Conservation (phyloP, 2,113 vertebrate species). For the Catharus fuscescens region DNA sequence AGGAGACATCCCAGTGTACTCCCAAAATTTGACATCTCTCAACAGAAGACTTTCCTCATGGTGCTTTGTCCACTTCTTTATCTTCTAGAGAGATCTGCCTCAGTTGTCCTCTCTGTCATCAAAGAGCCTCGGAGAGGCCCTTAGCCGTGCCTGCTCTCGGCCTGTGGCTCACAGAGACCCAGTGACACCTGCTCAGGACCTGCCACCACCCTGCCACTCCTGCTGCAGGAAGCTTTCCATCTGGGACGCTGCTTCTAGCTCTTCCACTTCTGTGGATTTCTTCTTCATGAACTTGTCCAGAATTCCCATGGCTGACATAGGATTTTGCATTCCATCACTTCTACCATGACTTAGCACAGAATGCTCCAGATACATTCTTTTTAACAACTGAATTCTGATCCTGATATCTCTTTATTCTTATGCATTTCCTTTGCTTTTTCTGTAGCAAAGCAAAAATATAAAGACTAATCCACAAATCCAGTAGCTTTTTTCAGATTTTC, state of each 20-base stretch:
- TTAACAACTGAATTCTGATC: background rate
- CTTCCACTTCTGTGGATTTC: background rate
- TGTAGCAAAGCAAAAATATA: background rate
- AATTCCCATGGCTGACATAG: background rate
- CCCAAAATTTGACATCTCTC: background rate
- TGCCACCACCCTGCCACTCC: accelerated
- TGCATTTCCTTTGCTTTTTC: background rate
- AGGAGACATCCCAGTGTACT: background rate
- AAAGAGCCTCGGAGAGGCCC: background rate
- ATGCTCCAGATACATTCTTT: background rate
- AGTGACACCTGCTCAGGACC: background rate
- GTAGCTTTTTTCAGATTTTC: background rate
- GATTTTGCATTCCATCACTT: background rate
- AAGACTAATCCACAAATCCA: background rate
- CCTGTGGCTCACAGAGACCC: background rate
- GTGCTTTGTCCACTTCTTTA: background rate
- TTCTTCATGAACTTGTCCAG: background rate
- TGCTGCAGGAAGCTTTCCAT: background rate
- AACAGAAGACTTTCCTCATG: background rate
- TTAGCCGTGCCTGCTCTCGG: background rate
- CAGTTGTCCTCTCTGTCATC: background rate
- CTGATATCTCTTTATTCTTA: background rate
- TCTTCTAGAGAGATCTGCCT: background rate
- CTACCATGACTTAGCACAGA: background rate
- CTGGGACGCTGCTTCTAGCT: background rate